Evolutionary conservation across 1,140 invertebrate genomes (phyloP).

Genomic region (Heliconius congener): DNA sequence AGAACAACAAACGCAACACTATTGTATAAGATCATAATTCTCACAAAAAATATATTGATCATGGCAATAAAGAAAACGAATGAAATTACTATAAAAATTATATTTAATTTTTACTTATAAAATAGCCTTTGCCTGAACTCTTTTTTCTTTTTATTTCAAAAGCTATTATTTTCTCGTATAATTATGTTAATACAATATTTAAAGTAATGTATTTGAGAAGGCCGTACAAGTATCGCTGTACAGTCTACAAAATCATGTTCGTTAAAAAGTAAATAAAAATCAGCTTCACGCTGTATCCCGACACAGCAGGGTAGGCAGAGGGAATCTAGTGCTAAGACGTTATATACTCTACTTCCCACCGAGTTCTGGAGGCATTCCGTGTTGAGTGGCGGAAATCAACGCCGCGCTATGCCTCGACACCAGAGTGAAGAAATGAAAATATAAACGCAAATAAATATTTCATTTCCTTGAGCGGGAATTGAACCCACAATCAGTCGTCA

Average conservation of each 20-base stretch:
- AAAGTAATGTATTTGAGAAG: not conserved
- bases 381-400: no score
- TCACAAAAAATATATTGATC: constrained; percentile 17
- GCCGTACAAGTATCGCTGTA: not conserved
- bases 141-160: constrained; percentile 4
- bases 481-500: no score
- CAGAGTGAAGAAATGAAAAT: no score
- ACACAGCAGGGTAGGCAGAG: no score
- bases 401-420: no score
- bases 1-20: constrained; percentile 19
- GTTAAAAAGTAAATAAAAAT: not conserved
- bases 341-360: no score
- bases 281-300: no score
- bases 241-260: not conserved
- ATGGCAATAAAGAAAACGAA: not conserved
- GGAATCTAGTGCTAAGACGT: no score
- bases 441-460: no score
- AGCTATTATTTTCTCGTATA: not conserved
- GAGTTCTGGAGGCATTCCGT: no score
- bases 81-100: not conserved
- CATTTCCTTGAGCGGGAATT: no score
- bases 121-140: not conserved
- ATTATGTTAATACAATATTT: not conserved
- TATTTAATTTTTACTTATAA: constrained; percentile 8
- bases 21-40: constrained; percentile 33